Base-by-base conservation (phyloP, 2,113 vertebrate genomes). In the Myotis davidii region DNA sequence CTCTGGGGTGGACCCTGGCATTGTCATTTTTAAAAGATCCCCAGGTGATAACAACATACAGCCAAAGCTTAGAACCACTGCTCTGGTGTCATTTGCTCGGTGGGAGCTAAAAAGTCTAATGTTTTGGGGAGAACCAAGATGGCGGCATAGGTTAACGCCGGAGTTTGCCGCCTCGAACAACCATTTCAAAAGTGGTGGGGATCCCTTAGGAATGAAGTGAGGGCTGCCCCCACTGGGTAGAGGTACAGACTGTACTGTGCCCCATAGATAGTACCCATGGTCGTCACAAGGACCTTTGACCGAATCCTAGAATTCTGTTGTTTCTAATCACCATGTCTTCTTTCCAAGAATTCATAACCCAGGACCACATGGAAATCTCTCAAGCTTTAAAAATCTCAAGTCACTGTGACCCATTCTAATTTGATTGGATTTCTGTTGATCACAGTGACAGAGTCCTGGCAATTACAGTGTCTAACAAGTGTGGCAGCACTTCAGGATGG, bases 361-460 rank as follows among this genome's bases (percentile, higher is more conserved):
- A 94, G 25, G 65, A 52, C 27, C 21, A 74, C 3, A 9, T 12
- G 34, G 83, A 90, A 34, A 86, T 25, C 69, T 83, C 52, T 9
- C 67, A 76, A 32, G 18, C 39, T 95, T 93, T 96, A 17, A 65
- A 64, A 88, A 48, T 39, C 87, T 84, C 50, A 94, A 37, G 42
- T 69, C 9, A 1, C 27, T 79, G 32, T 2, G 27, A 90, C 32
- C n/a, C n/a, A 73, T 85, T 69, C 29, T 48, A 92, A 16, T 54
- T 69, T 93, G 59, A 90, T 76, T 85, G 82, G 72, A 37, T 81
- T 94, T 96, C 34, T 54, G 2, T 50, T 90, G 37, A 72, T 72
- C 56, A 61, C 8, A 32, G 27, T 95, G 84, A 39, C 45, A 77
- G 78, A 88, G 37, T 94, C 39, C 42, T 91, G 84, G 78, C 42